Conservation (phyloP, 2,797 vertebrate genomes). For the Cirrhinus mrigala region DNA sequence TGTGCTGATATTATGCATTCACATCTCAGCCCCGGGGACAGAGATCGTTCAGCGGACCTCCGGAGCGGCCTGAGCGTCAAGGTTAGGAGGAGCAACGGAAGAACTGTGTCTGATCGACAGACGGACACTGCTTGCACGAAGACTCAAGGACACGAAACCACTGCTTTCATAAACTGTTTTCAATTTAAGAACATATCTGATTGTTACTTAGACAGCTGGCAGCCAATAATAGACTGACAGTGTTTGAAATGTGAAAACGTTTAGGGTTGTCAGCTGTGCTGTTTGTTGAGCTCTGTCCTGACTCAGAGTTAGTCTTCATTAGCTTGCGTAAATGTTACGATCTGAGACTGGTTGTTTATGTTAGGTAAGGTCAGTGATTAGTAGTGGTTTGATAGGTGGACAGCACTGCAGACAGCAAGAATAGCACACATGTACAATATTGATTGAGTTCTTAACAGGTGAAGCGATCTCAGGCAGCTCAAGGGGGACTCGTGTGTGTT, state of each 20-base stretch:
- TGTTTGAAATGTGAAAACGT: background rate
- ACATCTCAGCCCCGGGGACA: conserved; percentile 3
- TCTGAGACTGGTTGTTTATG: background rate
- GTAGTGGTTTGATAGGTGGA: background rate
- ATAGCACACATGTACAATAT: background rate
- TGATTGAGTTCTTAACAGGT: background rate
- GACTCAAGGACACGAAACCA: background rate
- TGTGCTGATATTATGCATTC: conserved; percentile 24
- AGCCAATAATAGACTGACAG: background rate
- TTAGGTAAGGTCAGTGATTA: background rate
- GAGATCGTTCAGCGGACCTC: background rate
- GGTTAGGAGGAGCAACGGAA: conserved; percentile 2
- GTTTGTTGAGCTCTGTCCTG: background rate
- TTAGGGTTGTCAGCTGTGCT: too few species aligned
- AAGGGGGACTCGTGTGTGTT: background rate
- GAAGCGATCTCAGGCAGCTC: background rate
- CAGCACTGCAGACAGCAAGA: background rate
- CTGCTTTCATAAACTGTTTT: background rate
- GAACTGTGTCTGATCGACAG: background rate
- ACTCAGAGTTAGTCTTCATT: background rate
- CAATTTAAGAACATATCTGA: background rate
- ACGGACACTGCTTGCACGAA: conserved; percentile 11
- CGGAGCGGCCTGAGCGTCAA: background rate
- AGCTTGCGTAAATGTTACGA: background rate
- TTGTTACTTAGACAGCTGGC: background rate